Evolutionary conservation across 2,888 invertebrate genomes (phyloP).

Genomic region (Polietes domitor): DNA sequence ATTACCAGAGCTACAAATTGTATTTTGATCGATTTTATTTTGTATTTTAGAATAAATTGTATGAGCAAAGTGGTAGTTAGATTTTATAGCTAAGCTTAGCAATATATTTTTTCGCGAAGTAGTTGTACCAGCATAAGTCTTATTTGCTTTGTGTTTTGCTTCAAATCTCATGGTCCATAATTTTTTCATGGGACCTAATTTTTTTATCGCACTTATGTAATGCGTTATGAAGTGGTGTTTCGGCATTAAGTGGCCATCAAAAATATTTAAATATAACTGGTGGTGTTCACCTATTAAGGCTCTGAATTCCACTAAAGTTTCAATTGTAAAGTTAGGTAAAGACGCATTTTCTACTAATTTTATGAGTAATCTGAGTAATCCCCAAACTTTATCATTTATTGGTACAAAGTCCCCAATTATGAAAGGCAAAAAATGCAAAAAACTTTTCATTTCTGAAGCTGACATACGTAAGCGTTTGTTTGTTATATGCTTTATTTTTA

Average conservation of each 20-base stretch:
- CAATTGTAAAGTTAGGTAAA: constrained; percentile 43
- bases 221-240: constrained; percentile 58
- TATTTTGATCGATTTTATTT: constrained; percentile 38
- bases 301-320: constrained; percentile 42
- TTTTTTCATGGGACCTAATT: constrained; percentile 56
- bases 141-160: constrained; percentile 37
- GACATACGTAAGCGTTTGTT: constrained; percentile 50
- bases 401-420: constrained; percentile 54
- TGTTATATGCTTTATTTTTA: constrained; percentile 38
- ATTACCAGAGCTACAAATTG: constrained; percentile 41
- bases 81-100: constrained; percentile 56
- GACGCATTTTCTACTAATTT: constrained; percentile 28
- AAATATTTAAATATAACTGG: constrained; percentile 45
- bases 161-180: constrained; percentile 61
- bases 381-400: constrained; percentile 49
- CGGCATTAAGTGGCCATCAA: constrained; percentile 48
- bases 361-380: constrained; percentile 40
- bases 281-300: constrained; percentile 47
- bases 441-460: constrained; percentile 55
- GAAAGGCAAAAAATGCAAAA: constrained; percentile 51
- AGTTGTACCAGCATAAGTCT: constrained; percentile 41
- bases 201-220: constrained; percentile 52
- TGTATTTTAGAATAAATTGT: constrained; percentile 42
- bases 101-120: constrained; percentile 60
- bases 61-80: constrained; percentile 41